A percentile compares a stretch with the other conserved stretches of the same genome.
phyloP scores from a whole-genome alignment of 2,888 invertebrate species.

The Tinea trinotella region DNA sequence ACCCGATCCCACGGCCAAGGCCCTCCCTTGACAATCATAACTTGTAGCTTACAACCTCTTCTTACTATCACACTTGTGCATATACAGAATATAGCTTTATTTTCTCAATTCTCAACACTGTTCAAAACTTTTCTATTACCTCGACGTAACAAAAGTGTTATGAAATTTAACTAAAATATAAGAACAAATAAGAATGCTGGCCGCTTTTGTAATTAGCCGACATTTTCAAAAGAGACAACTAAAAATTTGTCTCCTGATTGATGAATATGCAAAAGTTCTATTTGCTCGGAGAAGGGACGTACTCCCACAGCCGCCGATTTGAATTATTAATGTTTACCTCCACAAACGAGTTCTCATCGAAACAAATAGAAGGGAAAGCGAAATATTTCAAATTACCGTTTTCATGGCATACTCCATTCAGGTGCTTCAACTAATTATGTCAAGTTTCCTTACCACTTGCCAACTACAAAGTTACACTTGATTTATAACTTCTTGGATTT shows the following conservation, averaged over 20 bases:
- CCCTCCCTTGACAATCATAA: constrained; percentile 11
- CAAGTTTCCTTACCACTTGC: neutral
- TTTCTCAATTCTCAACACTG: neutral
- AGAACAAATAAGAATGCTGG: neutral
- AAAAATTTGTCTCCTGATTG: constrained; percentile 29
- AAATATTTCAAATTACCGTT: constrained; percentile 12
- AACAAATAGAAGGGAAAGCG: constrained; percentile 17
- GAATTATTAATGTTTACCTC: constrained; percentile 39
- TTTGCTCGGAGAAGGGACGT: constrained; percentile 26
- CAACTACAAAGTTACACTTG: neutral
- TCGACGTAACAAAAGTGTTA: neutral
- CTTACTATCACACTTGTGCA: neutral
- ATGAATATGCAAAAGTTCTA: constrained; percentile 38
- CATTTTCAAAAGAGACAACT: constrained; percentile 24
- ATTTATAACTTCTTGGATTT: neutral
- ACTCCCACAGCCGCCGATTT: constrained; percentile 25
- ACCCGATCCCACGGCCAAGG: constrained; percentile 9
- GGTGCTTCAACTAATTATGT: neutral
- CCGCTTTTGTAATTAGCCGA: constrained; percentile 32
- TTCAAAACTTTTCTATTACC: neutral
- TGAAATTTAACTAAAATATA: constrained; percentile 4
- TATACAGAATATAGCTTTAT: neutral
- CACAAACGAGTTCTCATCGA: constrained; percentile 20
- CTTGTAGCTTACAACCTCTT: neutral
- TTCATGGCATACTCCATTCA: neutral